phyloP scores from a whole-genome alignment of 2,888 invertebrate genomes.

The Leptogaster cylindrica region DNA sequence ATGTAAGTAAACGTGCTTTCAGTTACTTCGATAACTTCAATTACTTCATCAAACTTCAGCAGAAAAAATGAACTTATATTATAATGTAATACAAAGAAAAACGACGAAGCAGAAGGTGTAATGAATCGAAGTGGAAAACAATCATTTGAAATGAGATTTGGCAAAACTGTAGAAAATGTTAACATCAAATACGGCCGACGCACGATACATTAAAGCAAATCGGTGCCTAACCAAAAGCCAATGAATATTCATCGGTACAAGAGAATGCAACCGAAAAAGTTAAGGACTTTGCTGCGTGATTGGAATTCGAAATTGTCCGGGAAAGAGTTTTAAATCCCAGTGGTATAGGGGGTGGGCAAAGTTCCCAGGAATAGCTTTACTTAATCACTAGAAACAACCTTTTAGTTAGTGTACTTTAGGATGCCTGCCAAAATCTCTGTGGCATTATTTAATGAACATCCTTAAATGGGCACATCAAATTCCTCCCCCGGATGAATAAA shows the following conservation, averaged over 20 bases:
- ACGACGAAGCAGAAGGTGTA: neutral
- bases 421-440: conserved; percentile 2
- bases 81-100: neutral
- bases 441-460: neutral
- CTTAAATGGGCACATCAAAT: conserved; percentile 10
- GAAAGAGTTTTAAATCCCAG: conserved; percentile 26
- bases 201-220: conserved; percentile 26
- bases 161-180: conserved; percentile 25
- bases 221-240: conserved; percentile 29
- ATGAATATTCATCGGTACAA: conserved; percentile 30
- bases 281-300: conserved; percentile 28
- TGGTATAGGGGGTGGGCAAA: neutral
- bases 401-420: too few relatives aligned
- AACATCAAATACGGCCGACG: conserved; percentile 34
- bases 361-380: too few relatives aligned
- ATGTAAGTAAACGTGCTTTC: neutral
- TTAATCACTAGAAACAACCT: too few relatives aligned
- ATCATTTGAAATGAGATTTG: conserved; percentile 11
- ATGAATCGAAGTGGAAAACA: conserved; percentile 12
- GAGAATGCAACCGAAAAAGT: conserved; percentile 32
- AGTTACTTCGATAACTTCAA: conserved; percentile 2
- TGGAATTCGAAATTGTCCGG: conserved; percentile 33
- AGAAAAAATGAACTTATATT: conserved; percentile 19
- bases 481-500: conserved; percentile 19
- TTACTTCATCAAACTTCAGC: conserved; percentile 1